These are phyloP conservation scores for Sarotherodon lohbergeri DNA, from an alignment of 2,113 vertebrate genomes.

Conservation along the genomic window DNA sequence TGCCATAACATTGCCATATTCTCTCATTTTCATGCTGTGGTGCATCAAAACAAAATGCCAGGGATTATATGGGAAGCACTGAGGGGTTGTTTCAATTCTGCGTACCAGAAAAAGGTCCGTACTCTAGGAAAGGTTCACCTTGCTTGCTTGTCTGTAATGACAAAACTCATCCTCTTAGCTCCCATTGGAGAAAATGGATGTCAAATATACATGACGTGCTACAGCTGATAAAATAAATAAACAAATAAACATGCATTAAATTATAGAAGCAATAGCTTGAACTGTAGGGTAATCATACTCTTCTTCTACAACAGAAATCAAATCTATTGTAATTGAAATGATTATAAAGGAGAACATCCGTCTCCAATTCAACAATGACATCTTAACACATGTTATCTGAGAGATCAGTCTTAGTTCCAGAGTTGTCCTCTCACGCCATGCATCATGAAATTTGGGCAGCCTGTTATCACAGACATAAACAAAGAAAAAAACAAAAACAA, in stretches of 20 bases:
- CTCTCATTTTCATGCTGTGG: constrained; percentile 91
- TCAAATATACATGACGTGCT: constrained; percentile 35
- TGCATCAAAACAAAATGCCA: constrained; percentile 80
- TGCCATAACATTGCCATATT: constrained; percentile 97
- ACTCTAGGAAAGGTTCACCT: constrained; percentile 81
- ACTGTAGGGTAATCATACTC: neutral
- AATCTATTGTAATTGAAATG: neutral
- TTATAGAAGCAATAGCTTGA: neutral
- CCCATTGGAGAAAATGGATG: constrained; percentile 39
- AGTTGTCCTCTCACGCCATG: neutral
- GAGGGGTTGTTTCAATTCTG: constrained; percentile 69
- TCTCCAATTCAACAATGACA: constrained; percentile 27
- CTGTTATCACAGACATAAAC: constrained; percentile 25
- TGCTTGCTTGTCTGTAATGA: constrained; percentile 75
- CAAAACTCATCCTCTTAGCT: constrained; percentile 58
- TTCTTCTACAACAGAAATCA: constrained; percentile 6
- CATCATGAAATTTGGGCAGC: constrained; percentile 7
- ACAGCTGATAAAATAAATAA: neutral
- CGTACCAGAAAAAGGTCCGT: constrained; percentile 66
- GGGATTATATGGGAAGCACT: constrained; percentile 81
- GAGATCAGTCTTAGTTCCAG: neutral
- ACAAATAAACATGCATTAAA: neutral
- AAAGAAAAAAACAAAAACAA: constrained; percentile 7
- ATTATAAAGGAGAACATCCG: constrained; percentile 2
- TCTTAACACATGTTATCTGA: constrained; percentile 16